phyloP scores from a whole-genome alignment of 2,888 invertebrate species.

The Yponomeuta malinellus region DNA sequence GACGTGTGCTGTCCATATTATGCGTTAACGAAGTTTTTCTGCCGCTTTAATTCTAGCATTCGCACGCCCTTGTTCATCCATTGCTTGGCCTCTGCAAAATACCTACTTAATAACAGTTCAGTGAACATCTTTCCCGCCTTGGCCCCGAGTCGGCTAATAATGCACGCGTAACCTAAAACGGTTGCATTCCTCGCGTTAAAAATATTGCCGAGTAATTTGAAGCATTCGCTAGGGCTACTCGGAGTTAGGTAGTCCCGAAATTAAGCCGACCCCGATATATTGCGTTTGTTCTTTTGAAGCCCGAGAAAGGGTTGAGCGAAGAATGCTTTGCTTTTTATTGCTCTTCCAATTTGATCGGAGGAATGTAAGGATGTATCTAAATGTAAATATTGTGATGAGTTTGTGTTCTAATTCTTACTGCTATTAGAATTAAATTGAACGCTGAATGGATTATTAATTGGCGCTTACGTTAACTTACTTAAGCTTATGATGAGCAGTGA shows the following conservation, averaged over 20 bases:
- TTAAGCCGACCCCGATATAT: conserved; percentile 73
- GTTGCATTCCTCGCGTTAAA: conserved; percentile 71
- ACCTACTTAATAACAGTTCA: conserved; percentile 9
- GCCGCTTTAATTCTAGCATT: not conserved
- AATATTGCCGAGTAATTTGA: conserved; percentile 72
- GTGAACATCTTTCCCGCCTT: conserved; percentile 17
- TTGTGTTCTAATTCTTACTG: no score
- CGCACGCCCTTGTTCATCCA: not conserved
- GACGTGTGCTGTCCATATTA: not conserved
- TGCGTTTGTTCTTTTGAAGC: conserved; percentile 76
- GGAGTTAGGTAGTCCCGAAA: conserved; percentile 68
- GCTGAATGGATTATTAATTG: no score
- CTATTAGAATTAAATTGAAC: no score
- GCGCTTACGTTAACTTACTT: not conserved
- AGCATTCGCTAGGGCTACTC: conserved; percentile 65
- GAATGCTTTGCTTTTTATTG: conserved; percentile 75
- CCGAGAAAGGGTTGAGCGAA: conserved; percentile 74
- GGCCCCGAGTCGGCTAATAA: conserved; percentile 47
- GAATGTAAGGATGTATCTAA: conserved; percentile 1
- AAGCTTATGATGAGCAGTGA: not conserved
- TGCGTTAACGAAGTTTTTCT: not conserved
- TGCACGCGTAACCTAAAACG: conserved; percentile 62
- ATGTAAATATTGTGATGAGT: not conserved
- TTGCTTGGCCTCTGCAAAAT: not conserved
- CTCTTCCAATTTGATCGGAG: conserved; percentile 14